phyloP scores from a whole-genome alignment of 2,888 invertebrate genomes.

The Drosophila trichaetosa region DNA sequence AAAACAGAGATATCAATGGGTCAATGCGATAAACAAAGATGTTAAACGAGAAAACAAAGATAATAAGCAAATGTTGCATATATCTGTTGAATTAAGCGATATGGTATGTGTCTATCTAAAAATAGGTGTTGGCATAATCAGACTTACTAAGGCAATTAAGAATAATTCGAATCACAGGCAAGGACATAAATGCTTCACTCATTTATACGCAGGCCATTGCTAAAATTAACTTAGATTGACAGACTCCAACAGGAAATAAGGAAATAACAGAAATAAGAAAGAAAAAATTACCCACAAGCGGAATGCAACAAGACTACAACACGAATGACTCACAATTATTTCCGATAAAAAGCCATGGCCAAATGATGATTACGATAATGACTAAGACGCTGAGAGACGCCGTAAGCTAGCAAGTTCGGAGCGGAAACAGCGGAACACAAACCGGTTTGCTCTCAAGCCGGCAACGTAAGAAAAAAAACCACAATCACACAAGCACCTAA shows the following conservation, averaged over 20 bases:
- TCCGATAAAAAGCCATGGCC: conserved; percentile 28
- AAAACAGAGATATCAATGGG: background rate
- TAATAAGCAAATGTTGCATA: background rate
- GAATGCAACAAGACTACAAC: background rate
- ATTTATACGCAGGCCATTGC: background rate
- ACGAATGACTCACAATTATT: conserved; percentile 38
- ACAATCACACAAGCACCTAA: background rate
- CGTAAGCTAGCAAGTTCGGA: conserved; percentile 7
- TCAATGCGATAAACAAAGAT: conserved; percentile 3
- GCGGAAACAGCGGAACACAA: conserved; percentile 11
- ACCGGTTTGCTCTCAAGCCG: conserved; percentile 51
- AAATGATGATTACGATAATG: conserved; percentile 43
- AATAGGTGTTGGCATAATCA: background rate
- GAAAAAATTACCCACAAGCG: background rate
- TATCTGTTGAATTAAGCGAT: background rate
- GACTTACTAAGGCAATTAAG: background rate
- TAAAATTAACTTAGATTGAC: background rate
- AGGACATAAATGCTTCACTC: background rate
- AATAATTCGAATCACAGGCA: background rate
- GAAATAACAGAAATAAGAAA: background rate
- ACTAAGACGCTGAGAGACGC: conserved; percentile 32
- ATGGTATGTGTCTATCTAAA: background rate
- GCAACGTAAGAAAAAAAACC: conserved; percentile 14
- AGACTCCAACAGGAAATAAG: background rate
- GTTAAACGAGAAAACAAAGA: background rate